Percentiles rank a stretch among this genome's conserved stretches.
Conservation (phyloP, 2,888 invertebrate genomes). For the Tuta absoluta region DNA sequence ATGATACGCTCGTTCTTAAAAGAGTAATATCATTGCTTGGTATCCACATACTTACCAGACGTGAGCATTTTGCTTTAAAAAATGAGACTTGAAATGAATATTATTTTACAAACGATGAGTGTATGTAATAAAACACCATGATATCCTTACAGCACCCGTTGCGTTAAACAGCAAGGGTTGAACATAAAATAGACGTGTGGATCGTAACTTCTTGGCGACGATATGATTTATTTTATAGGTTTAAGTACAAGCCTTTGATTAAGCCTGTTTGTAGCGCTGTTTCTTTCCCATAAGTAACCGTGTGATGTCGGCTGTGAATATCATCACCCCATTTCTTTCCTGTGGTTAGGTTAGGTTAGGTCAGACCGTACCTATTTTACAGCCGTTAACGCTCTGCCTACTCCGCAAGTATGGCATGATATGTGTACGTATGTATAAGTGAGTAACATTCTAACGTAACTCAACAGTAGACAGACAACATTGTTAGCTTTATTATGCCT, state of each 20-base stretch:
- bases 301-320: too few species aligned
- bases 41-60: background rate
- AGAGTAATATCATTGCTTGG: background rate
- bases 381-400: too few species aligned
- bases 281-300: conserved; percentile 5
- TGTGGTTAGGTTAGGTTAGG: too few species aligned
- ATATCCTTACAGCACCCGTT: background rate
- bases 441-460: too few species aligned
- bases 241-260: conserved; percentile 26
- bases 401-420: too few species aligned
- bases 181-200: conserved; percentile 22
- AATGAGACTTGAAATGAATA: background rate
- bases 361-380: too few species aligned
- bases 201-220: conserved; percentile 19
- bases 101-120: background rate
- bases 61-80: background rate
- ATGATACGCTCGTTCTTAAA: conserved; percentile 6
- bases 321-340: too few species aligned
- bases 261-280: conserved; percentile 17
- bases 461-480: background rate
- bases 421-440: too few species aligned
- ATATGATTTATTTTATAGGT: conserved; percentile 26
- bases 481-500: too few species aligned
- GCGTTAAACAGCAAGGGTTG: conserved; percentile 21
- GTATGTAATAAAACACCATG: background rate